A percentile compares a stretch with the other conserved stretches of the same genome.
These are phyloP conservation scores for Volucella bombylans DNA, from an alignment of 2,888 invertebrate genomes.

Conservation along the genomic window DNA sequence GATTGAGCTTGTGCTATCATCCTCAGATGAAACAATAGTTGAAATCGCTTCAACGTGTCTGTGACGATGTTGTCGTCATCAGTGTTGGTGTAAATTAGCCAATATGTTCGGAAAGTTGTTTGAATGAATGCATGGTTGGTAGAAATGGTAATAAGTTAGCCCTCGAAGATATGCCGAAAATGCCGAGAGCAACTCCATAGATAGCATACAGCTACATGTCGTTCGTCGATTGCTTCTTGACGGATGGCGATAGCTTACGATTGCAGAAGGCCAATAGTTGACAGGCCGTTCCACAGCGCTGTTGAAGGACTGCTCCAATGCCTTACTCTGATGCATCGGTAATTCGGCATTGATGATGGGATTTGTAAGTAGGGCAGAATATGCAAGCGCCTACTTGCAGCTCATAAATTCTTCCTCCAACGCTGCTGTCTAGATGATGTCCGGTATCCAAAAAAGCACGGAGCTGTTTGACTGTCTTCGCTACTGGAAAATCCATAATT, in stretches of 20 bases:
- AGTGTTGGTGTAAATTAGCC: not conserved
- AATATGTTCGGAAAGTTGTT: not conserved
- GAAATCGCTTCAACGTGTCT: not conserved
- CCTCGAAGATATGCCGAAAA: constrained; percentile 18
- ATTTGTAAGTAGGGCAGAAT: fast-evolving
- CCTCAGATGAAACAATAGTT: not conserved
- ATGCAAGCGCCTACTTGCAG: not conserved
- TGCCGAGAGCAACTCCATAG: constrained; percentile 3
- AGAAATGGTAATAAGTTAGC: not conserved
- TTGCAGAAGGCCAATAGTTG: constrained; percentile 37
- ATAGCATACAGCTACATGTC: constrained; percentile 10
- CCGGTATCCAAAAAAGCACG: too few species aligned
- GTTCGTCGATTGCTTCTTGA: constrained; percentile 13
- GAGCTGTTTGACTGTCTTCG: too few species aligned
- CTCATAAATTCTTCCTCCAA: not conserved
- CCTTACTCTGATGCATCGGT: constrained; percentile 28
- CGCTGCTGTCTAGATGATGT: not conserved
- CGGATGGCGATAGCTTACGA: constrained; percentile 18
- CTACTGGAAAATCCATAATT: too few species aligned
- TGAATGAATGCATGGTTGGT: not conserved
- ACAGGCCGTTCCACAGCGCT: not conserved
- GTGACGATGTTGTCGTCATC: constrained; percentile 18
- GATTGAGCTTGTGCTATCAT: not conserved
- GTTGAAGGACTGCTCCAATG: constrained; percentile 20
- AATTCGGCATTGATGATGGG: too few species aligned